These are phyloP conservation scores for Pseudoatta argentina DNA, from an alignment of 1,140 invertebrate genomes.

Conservation along the genomic window DNA sequence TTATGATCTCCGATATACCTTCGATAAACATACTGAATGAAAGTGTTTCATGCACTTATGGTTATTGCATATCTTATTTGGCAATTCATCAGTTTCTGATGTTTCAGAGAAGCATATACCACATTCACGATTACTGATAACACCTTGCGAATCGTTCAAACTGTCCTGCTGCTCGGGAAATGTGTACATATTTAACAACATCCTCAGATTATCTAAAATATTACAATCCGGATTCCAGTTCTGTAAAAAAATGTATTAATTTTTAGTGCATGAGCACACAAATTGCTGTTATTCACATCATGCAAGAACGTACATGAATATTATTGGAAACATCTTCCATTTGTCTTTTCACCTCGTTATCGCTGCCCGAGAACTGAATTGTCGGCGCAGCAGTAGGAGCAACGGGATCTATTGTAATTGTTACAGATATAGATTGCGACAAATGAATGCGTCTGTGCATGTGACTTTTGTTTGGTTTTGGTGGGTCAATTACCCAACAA, in stretches of 20 bases:
- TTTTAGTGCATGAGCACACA: neutral
- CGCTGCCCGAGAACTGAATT: constrained; percentile 83
- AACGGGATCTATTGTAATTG: constrained; percentile 80
- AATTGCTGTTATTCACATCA: constrained; percentile 10
- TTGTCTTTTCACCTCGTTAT: constrained; percentile 77
- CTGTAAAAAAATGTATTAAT: constrained; percentile 72
- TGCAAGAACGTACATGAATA: constrained; percentile 68
- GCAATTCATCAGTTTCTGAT: constrained; percentile 72
- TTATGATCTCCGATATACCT: constrained; percentile 71
- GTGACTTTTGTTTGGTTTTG: constrained; percentile 80
- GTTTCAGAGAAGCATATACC: constrained; percentile 84
- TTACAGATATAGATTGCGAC: constrained; percentile 80
- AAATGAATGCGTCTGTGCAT: constrained; percentile 82
- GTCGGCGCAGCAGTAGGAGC: constrained; percentile 76
- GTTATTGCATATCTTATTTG: constrained; percentile 83
- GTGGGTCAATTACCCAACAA: constrained; percentile 82
- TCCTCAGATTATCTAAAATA: constrained; percentile 80
- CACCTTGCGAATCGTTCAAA: constrained; percentile 57
- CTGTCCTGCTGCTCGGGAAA: constrained; percentile 74
- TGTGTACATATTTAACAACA: constrained; percentile 78
- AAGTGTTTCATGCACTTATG: constrained; percentile 80
- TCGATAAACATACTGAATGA: constrained; percentile 81
- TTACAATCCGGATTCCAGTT: constrained; percentile 78
- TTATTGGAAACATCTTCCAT: constrained; percentile 76
- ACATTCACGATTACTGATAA: constrained; percentile 82